Evolutionary conservation across 2,113 vertebrate species (phyloP).

Genomic region (Aspiorhynchus laticeps): DNA sequence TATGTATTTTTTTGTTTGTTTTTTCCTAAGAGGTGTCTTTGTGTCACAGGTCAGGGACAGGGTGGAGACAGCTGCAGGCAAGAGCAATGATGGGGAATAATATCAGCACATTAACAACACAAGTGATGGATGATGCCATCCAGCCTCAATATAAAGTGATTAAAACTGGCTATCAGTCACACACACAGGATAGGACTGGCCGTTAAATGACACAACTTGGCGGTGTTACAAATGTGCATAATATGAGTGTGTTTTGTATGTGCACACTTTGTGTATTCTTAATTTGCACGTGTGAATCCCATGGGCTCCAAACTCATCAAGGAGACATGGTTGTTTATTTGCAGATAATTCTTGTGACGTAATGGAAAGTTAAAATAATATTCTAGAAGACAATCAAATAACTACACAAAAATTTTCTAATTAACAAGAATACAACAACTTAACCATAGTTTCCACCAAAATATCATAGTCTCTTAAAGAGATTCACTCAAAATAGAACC

Average conservation of each 20-base stretch:
- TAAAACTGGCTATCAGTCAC: not conserved
- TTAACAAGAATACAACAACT: not conserved
- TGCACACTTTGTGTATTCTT: not conserved
- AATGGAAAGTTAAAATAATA: not conserved
- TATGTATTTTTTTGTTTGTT: no score
- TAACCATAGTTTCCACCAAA: not conserved
- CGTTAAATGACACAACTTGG: not conserved
- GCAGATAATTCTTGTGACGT: not conserved
- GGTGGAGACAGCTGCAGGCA: not conserved
- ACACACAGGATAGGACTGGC: not conserved
- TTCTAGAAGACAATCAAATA: not conserved
- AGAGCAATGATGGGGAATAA: slow-evolving; percentile 11
- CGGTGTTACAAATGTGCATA: not conserved
- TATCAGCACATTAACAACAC: slow-evolving; percentile 25
- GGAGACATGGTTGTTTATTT: slow-evolving; percentile 3
- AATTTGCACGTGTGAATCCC: slow-evolving; percentile 12
- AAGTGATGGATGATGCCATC: not conserved
- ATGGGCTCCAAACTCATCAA: slow-evolving; percentile 7
- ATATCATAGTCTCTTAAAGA: not conserved
- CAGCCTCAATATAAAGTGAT: not conserved
- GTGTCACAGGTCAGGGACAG: not conserved
- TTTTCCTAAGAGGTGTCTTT: not conserved
- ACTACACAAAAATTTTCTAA: not conserved
- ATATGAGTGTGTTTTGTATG: not conserved
- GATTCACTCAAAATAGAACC: no score